Percentiles rank a stretch among this genome's conserved stretches.
Evolutionary conservation across 2,888 invertebrate species (phyloP).

Genomic region (Apamea crenata): DNA sequence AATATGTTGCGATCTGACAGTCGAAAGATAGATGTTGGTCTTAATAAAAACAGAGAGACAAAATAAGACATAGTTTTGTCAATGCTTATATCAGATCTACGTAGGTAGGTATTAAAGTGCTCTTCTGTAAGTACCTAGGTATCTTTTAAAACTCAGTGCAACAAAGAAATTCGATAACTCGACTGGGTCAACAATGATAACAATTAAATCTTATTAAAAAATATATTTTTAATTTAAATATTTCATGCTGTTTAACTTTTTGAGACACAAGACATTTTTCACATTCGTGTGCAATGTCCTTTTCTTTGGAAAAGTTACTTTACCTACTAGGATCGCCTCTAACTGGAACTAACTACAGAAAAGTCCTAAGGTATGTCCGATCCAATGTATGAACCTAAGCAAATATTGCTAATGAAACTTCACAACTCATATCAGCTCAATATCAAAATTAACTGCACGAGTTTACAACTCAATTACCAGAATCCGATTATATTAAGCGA

Average conservation of each 20-base stretch:
- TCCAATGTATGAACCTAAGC: background rate
- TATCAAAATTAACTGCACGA: slow-evolving; percentile 70
- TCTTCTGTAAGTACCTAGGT: background rate
- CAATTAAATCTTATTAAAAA: background rate
- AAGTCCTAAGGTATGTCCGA: background rate
- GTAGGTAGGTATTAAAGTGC: background rate
- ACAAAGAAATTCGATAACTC: background rate
- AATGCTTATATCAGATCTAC: background rate
- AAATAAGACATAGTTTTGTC: background rate
- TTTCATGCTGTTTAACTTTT: background rate
- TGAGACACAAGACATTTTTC: background rate
- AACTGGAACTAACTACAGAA: background rate
- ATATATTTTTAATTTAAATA: background rate
- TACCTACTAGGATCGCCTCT: background rate
- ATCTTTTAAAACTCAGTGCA: background rate
- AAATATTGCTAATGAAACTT: slow-evolving; percentile 29
- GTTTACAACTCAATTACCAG: slow-evolving; percentile 88
- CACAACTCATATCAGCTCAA: slow-evolving; percentile 58
- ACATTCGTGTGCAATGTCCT: background rate
- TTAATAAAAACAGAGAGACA: slow-evolving; percentile 2
- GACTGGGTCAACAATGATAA: background rate
- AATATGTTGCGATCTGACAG: slow-evolving; percentile 53
- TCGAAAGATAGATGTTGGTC: slow-evolving; percentile 22
- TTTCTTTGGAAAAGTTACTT: background rate
- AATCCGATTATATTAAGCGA: slow-evolving; percentile 88